Conservation (phyloP, 2,888 invertebrate species). For the Euzophera pinguis region DNA sequence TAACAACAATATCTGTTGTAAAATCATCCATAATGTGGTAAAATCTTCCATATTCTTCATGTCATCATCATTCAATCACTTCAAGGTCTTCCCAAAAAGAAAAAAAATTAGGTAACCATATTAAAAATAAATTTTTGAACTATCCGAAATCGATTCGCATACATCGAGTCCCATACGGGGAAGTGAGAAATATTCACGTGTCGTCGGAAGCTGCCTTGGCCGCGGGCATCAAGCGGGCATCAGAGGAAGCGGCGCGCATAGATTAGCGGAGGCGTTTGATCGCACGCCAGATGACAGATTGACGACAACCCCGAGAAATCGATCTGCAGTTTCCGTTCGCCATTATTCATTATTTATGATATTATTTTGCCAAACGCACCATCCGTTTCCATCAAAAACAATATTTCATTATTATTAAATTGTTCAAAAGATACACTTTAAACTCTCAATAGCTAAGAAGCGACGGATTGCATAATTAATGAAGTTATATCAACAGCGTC, state of each 20-base stretch:
- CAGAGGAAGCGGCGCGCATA: constrained; percentile 19
- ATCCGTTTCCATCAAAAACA: constrained; percentile 45
- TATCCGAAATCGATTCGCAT: not conserved
- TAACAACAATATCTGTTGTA: too few species aligned
- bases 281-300: constrained; percentile 53
- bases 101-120: too few species aligned
- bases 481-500: constrained; percentile 8
- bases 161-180: not conserved
- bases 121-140: too few species aligned
- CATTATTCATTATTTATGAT: constrained; percentile 39
- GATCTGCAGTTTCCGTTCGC: constrained; percentile 51
- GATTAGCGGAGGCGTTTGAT: constrained; percentile 65
- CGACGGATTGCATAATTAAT: constrained; percentile 12
- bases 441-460: constrained; percentile 5
- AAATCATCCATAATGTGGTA: too few species aligned
- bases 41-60: too few species aligned
- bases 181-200: constrained; percentile 26
- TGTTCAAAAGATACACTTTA: constrained; percentile 1
- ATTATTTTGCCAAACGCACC: constrained; percentile 50
- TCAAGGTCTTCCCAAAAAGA: too few species aligned
- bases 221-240: not conserved
- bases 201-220: constrained; percentile 25
- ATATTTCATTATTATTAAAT: constrained; percentile 26
- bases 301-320: constrained; percentile 53
- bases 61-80: too few species aligned